Evolutionary conservation across 1,140 invertebrate species (phyloP), one percentile per base, ranked within the genome.

Genomic region (Diprion similis): DNA sequence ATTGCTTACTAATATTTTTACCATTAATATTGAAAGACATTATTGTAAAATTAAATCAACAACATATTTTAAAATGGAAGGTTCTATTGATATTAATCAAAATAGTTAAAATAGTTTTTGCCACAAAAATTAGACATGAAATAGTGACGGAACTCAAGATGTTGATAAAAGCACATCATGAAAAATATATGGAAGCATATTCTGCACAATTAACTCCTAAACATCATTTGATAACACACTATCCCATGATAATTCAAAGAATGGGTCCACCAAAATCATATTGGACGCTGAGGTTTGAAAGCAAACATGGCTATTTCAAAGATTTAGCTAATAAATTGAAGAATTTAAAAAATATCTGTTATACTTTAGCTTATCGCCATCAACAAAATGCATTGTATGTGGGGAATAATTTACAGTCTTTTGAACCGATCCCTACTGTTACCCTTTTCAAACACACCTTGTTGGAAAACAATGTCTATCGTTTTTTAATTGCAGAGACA

Each of bases 1-100:
- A 10, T 9, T 71, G 70, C 19, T 45, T 74, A 9, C 2, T 70
- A 7, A 66, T 13, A 51, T 74, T 67, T 68, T 59, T 71, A 24
- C 68, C 64, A 18, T 66, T 74, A 6, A 71, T 74, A 15, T 48
- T 74, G 15, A 66, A 69, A 8, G 69, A 74, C 46, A 45, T 71
- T 47, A 48, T 74, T 10, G 46, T 24, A 72, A 51, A 51, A 51
- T 51, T 51, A 0, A 15, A 51, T 51, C 10, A 51, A 51, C 10
- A 51, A 51, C 48, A 51, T 15, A 51, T 15, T 10, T 51, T 51
- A 15, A 10, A 51, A 51, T 51, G 48, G 48, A 15, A 51, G 15
- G 1, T 51, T 51, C 8, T 51, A 51, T 15, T 51, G 9, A 10
- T 51, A 51, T 51, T 51, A 15, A 51, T 51, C 8, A 51, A 51